Evolutionary conservation across 2,797 vertebrate genomes (phyloP), one percentile per base, ranked within the genome.

Genomic region (Dallia pectoralis): DNA sequence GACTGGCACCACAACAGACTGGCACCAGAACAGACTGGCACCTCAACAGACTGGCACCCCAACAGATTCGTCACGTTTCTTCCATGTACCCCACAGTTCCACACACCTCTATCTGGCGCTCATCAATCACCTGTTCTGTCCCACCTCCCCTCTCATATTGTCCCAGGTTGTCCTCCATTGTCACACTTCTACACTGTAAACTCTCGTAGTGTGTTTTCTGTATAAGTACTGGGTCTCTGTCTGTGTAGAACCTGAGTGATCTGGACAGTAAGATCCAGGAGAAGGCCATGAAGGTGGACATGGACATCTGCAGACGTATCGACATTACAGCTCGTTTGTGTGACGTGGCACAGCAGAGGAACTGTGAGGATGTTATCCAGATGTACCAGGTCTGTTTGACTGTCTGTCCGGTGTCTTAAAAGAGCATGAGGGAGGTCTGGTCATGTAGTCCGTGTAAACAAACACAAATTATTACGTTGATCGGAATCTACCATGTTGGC

Each of bases 351-450:
- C 97, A 98, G 90, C 97, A 98, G 90, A 94, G 97, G 56, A 98
- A 97, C 93, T 98, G 96, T 0, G 96, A 97, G 80, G 96, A 97
- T 74, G 92, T 97, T 91, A 97, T 96, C 89, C 94, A 95, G 85
- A 97, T 97, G 94, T 96, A 97, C 89, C 96, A 97, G 96, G 96
- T 97, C 44, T 44, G 33, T 59, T 16, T 62, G 12, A 27, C 32
- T 25, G 44, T 25, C 30, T 53, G 27, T 44, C 47, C 61, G 71
- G 14, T 67, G 14, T 62, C 15, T 73, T 33, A 62, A 2, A 5
- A 40, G 5, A 6, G 36, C 36, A 40, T 9, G 6, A 9, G 33
- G 33, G 7, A 36, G 33, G 36, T 40, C 36, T 40, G 36, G 36
- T 36, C 3, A 36, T 36, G 33, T 36, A 36, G 7, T 36, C 33